A percentile compares a stretch with the other conserved stretches of the same genome.
These are phyloP conservation scores for Cetonia aurata DNA, from an alignment of 2,888 invertebrate species.

Conservation along the genomic window DNA sequence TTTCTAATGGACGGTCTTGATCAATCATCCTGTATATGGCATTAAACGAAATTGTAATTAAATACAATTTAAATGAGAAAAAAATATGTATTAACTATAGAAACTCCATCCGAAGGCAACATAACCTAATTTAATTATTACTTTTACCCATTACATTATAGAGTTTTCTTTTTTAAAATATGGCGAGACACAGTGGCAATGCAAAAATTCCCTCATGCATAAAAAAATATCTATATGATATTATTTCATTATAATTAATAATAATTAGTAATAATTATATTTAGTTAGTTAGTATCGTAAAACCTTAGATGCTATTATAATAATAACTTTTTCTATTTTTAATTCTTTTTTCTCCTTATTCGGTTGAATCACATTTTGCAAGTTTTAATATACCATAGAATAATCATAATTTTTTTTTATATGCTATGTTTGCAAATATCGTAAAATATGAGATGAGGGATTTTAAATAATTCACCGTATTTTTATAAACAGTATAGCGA, in stretches of 20 bases:
- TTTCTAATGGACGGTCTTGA: no score
- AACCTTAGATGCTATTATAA: slow-evolving; percentile 53
- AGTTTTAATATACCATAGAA: slow-evolving; percentile 50
- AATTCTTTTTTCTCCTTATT: no score
- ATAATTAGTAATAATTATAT: slow-evolving; percentile 8
- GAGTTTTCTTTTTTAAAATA: no score
- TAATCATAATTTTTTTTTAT: no score
- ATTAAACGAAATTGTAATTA: no score
- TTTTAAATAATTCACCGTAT: background rate
- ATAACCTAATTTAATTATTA: background rate
- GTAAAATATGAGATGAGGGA: no score
- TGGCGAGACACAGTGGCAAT: slow-evolving; percentile 39
- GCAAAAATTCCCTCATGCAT: slow-evolving; percentile 60
- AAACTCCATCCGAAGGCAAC: no score
- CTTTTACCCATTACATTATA: background rate
- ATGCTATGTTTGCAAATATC: no score
- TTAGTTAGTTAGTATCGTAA: slow-evolving; percentile 1
- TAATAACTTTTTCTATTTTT: background rate
- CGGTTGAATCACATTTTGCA: slow-evolving; percentile 65
- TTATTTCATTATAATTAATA: slow-evolving; percentile 59
- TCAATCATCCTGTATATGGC: no score
- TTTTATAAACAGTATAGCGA: background rate
- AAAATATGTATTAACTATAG: no score
- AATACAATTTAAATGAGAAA: no score
- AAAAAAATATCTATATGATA: slow-evolving; percentile 65